These are phyloP conservation scores for Tringa solitaria DNA, from an alignment of 2,113 vertebrate species.

Conservation along the genomic window DNA sequence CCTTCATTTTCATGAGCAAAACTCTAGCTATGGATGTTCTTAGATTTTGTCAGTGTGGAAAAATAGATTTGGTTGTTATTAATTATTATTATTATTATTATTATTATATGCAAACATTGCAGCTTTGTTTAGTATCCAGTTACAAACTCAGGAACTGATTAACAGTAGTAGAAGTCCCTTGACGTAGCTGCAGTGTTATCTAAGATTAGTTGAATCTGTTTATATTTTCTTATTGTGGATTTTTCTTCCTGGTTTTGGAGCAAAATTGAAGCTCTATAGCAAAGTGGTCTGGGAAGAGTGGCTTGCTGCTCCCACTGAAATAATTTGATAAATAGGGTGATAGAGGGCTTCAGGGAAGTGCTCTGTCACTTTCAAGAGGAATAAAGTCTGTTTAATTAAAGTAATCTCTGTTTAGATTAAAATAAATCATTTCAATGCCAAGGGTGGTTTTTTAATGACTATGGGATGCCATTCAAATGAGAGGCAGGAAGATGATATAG, in stretches of 20 bases:
- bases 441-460: constrained; percentile 26
- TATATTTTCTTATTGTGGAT: background rate
- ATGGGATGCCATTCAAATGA: constrained; percentile 41
- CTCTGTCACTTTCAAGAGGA: constrained; percentile 54
- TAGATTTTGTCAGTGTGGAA: background rate
- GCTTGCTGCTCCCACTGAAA: background rate
- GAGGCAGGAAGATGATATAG: constrained; percentile 36
- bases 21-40: background rate
- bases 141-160: background rate
- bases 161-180: background rate
- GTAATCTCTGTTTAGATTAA: constrained; percentile 63
- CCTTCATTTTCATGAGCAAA: background rate
- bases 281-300: background rate
- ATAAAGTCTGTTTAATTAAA: constrained; percentile 74
- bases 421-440: constrained; percentile 64
- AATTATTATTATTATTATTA: background rate
- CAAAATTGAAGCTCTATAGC: background rate
- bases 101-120: background rate
- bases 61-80: background rate
- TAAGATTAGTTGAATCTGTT: background rate
- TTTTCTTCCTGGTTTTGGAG: background rate
- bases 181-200: background rate
- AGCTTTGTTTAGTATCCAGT: background rate
- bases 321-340: constrained; percentile 58
- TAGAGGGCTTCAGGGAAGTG: constrained; percentile 34